These are phyloP conservation scores for Pygocentrus nattereri DNA, from an alignment of 2,797 vertebrate genomes.

Conservation along the genomic window DNA sequence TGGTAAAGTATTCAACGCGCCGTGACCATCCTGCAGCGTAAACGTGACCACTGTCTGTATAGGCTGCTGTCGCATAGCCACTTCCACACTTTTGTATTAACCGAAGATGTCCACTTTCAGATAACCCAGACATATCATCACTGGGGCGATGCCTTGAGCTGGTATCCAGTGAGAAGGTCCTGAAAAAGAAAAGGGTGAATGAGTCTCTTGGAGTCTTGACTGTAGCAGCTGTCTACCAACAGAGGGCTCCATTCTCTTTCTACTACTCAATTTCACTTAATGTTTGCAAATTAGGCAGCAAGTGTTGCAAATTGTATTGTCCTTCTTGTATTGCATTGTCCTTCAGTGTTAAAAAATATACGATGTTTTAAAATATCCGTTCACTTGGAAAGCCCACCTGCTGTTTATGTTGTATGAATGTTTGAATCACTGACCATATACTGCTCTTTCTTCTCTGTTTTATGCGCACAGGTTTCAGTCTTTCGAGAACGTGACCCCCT, in stretches of 20 bases:
- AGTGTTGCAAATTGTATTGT: neutral
- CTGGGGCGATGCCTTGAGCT: conserved; percentile 2
- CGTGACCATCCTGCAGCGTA: neutral
- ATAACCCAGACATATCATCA: neutral
- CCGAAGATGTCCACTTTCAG: neutral
- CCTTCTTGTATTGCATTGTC: no score
- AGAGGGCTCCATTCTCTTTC: conserved; percentile 64
- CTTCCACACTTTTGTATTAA: neutral
- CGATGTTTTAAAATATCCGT: no score
- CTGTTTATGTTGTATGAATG: neutral
- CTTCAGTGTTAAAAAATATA: neutral
- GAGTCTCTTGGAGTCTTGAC: conserved; percentile 50
- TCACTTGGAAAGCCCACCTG: no score
- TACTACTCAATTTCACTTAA: conserved; percentile 12
- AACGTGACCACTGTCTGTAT: neutral
- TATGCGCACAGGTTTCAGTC: conserved; percentile 29
- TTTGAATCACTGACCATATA: neutral
- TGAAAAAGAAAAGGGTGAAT: conserved; percentile 22
- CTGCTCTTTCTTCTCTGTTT: conserved; percentile 15
- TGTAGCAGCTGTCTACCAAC: conserved; percentile 73
- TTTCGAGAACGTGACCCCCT: neutral
- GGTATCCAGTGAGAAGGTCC: conserved; percentile 21
- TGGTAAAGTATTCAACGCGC: conserved; percentile 21
- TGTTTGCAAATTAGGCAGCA: conserved; percentile 13
- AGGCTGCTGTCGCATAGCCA: neutral